Percentiles rank a stretch among this genome's conserved stretches.
Conservation (phyloP, 2,113 vertebrate genomes). For the Osmerus mordax region DNA sequence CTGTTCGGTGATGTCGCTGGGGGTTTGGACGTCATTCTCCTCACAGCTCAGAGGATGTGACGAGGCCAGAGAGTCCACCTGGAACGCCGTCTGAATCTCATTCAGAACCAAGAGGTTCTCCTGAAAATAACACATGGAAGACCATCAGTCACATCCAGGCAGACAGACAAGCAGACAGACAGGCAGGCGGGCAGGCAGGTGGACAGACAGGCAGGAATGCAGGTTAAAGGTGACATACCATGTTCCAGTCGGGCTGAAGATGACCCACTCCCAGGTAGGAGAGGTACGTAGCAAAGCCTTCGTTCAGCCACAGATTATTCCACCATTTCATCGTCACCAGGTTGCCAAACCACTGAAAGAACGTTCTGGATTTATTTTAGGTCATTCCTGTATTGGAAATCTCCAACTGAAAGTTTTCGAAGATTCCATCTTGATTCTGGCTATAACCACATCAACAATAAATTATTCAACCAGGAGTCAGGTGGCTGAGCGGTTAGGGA, state of each 20-base stretch:
- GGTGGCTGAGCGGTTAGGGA: no score
- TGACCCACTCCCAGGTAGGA: constrained; percentile 71
- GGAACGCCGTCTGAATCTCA: constrained; percentile 51
- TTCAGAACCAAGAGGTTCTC: constrained; percentile 37
- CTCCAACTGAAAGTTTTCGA: neutral
- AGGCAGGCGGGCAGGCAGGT: neutral
- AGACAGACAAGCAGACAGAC: neutral
- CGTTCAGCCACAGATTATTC: constrained; percentile 92
- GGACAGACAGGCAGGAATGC: neutral
- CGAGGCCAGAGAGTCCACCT: constrained; percentile 55
- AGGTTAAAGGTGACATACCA: constrained; percentile 66
- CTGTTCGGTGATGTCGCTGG: constrained; percentile 36
- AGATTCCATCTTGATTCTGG: neutral
- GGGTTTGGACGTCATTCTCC: constrained; percentile 27
- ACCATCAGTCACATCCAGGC: neutral
- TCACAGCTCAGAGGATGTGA: constrained; percentile 62
- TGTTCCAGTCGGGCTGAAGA: constrained; percentile 60
- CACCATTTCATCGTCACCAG: constrained; percentile 92
- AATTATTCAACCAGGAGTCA: no score
- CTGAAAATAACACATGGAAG: constrained; percentile 40
- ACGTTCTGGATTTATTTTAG: neutral
- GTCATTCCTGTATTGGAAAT: neutral
- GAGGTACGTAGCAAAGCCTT: constrained; percentile 87
- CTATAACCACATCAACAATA: no score
- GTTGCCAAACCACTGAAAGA: constrained; percentile 91